Evolutionary conservation across 2,888 invertebrate genomes (phyloP).

Genomic region (Chironomus tentans): DNA sequence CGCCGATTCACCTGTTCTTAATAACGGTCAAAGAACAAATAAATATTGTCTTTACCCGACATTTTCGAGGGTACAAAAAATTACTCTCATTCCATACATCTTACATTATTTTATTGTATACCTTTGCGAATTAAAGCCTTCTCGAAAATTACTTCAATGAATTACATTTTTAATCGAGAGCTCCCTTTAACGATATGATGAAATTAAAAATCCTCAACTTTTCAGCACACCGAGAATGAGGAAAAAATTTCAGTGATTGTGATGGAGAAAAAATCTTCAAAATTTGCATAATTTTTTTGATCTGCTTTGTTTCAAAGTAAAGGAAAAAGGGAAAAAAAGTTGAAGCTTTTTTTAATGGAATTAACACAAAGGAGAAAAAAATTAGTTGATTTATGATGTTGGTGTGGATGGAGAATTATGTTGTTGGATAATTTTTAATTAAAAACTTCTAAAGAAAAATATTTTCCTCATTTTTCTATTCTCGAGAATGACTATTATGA

Average conservation of each 20-base stretch:
- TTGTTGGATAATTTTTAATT: conserved; percentile 6
- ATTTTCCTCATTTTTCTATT: too few relatives aligned
- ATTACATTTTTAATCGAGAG: too few relatives aligned
- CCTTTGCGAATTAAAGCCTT: too few relatives aligned
- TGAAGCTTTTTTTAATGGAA: background rate
- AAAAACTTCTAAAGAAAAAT: background rate
- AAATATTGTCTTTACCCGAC: background rate
- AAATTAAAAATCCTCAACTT: too few relatives aligned
- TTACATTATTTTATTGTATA: too few relatives aligned
- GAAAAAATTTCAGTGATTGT: too few relatives aligned
- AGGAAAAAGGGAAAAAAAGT: background rate
- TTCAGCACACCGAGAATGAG: too few relatives aligned
- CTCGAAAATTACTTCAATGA: too few relatives aligned
- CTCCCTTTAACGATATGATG: too few relatives aligned
- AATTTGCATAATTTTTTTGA: conserved; percentile 25
- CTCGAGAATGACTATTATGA: too few relatives aligned
- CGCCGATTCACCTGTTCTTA: conserved; percentile 16
- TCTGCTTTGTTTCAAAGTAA: conserved; percentile 9
- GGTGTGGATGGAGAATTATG: background rate
- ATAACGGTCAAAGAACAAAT: conserved; percentile 1
- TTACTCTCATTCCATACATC: too few relatives aligned
- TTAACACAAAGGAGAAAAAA: background rate
- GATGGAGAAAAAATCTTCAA: background rate
- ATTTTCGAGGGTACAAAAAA: too few relatives aligned
- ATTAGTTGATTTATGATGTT: conserved; percentile 8